Evolutionary conservation across 2,888 invertebrate species (phyloP).

Genomic region (Polymixis flavicincta): DNA sequence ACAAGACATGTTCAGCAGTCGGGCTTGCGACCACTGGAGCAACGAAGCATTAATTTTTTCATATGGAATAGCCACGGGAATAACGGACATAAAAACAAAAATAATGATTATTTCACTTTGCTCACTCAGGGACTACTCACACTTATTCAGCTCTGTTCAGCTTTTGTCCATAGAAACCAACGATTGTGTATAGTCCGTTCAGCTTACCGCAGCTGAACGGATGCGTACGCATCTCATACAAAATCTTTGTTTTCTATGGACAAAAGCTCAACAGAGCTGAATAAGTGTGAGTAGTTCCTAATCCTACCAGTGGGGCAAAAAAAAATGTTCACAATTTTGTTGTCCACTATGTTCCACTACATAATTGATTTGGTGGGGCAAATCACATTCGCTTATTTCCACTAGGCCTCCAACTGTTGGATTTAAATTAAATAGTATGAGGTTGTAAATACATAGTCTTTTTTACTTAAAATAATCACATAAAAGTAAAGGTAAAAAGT

Average conservation of each 20-base stretch:
- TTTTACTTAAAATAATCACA: neutral
- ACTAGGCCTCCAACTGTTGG: neutral
- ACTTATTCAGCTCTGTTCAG: too few species aligned
- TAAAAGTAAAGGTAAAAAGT: neutral
- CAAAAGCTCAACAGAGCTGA: too few species aligned
- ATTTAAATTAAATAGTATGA: neutral
- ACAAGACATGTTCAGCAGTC: neutral
- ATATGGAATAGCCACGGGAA: neutral
- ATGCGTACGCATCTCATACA: too few species aligned
- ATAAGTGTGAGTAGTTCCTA: too few species aligned
- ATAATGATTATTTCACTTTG: neutral
- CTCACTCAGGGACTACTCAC: too few species aligned
- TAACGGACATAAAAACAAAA: neutral
- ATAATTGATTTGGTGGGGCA: neutral
- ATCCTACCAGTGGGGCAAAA: too few species aligned
- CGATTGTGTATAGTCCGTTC: too few species aligned
- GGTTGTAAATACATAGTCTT: neutral
- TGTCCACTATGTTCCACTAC: neutral
- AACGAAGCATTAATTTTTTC: neutral
- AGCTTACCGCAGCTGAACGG: too few species aligned
- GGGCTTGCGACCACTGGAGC: neutral
- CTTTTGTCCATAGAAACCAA: too few species aligned
- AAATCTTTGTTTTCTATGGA: too few species aligned
- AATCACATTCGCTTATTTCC: neutral
- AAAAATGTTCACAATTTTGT: neutral